Evolutionary conservation across 64 coral and sea anemone species (phyloP).

Genomic region (Stichodactyla helianthus): DNA sequence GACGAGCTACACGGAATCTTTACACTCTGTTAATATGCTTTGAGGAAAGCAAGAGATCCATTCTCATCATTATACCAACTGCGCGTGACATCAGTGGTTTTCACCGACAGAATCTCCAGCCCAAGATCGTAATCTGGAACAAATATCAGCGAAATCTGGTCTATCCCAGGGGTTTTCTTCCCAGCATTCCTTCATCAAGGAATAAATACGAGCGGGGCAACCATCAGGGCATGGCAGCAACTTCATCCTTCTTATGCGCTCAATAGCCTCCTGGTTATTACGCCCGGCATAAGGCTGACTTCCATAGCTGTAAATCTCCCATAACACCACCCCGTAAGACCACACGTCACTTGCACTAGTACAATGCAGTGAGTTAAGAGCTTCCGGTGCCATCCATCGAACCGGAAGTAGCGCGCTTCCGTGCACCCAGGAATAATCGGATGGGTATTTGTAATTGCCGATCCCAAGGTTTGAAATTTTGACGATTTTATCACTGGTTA

Average conservation of each 20-base stretch:
- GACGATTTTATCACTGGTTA: constrained; percentile 63
- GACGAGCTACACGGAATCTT: not conserved
- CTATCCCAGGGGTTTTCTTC: constrained; percentile 60
- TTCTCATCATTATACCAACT: not conserved
- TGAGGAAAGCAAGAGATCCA: not conserved
- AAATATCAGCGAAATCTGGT: constrained; percentile 60
- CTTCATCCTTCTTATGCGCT: constrained; percentile 69
- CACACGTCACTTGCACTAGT: constrained; percentile 71
- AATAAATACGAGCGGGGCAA: constrained; percentile 79
- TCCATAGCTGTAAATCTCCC: constrained; percentile 88
- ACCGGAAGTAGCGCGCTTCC: constrained; percentile 82
- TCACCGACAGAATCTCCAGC: constrained; percentile 72
- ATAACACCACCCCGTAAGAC: constrained; percentile 81
- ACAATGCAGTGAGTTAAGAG: constrained; percentile 72
- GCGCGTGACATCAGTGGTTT: constrained; percentile 15
- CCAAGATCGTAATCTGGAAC: constrained; percentile 71
- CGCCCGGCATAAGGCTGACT: constrained; percentile 66
- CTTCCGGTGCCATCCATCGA: constrained; percentile 98
- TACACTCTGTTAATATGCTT: not conserved
- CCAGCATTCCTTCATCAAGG: constrained; percentile 81
- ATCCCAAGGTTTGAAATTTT: constrained; percentile 97
- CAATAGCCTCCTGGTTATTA: constrained; percentile 79
- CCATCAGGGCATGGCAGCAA: constrained; percentile 72
- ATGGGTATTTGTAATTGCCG: constrained; percentile 78
- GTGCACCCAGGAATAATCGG: constrained; percentile 83